Percentiles rank a stretch among this genome's conserved stretches.
Conservation (phyloP, 92 coral and sea anemone genomes). For the Virgularia gustaviana region DNA sequence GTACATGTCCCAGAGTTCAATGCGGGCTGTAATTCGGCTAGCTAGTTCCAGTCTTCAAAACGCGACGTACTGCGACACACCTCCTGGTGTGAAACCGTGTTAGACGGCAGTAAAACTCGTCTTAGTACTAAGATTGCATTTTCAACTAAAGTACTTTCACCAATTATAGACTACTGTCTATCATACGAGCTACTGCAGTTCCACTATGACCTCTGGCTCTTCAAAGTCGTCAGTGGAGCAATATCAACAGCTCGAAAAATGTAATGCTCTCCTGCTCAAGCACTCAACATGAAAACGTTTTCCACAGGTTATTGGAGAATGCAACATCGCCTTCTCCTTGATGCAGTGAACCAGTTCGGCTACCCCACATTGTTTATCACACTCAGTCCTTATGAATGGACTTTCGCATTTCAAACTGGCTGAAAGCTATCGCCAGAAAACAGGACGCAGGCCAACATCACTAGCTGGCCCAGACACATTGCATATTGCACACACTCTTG, state of each 20-base stretch:
- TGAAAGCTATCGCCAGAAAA: neutral
- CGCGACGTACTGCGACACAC: too few relatives aligned
- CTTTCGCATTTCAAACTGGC: too few relatives aligned
- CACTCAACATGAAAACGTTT: neutral
- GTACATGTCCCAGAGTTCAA: too few relatives aligned
- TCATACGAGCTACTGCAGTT: slow-evolving; percentile 15
- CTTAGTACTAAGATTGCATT: too few relatives aligned
- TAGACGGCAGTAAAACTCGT: too few relatives aligned
- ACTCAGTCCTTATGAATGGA: too few relatives aligned
- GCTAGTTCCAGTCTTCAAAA: too few relatives aligned
- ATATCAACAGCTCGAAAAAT: neutral
- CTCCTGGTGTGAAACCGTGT: too few relatives aligned
- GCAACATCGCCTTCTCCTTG: neutral
- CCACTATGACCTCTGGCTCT: slow-evolving; percentile 27
- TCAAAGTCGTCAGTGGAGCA: slow-evolving; percentile 26
- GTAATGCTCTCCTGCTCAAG: slow-evolving; percentile 7
- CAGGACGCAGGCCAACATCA: slow-evolving; percentile 17
- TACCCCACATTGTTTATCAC: neutral
- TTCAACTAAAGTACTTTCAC: too few relatives aligned
- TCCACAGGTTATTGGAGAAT: too few relatives aligned
- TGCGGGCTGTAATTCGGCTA: too few relatives aligned
- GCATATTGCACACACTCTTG: too few relatives aligned
- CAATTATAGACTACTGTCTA: neutral
- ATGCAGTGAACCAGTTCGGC: slow-evolving; percentile 27
- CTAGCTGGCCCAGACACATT: neutral